Conservation (phyloP, 64 coral and sea anemone genomes). For the Montipora efflorescens region DNA sequence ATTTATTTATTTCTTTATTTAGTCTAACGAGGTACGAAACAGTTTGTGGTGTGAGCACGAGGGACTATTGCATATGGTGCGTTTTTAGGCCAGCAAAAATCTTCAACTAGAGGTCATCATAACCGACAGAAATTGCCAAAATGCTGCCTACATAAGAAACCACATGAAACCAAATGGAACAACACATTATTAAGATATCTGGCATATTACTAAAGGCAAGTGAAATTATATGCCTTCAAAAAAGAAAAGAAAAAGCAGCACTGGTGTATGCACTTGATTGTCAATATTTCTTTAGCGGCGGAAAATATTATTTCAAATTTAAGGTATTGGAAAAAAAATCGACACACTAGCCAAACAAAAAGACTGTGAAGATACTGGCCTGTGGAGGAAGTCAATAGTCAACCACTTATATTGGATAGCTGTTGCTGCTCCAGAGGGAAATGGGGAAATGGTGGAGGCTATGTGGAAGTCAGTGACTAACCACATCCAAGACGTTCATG, state of each 20-base stretch:
- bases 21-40: constrained; percentile 40
- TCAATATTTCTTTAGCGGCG: not conserved
- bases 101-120: constrained; percentile 1
- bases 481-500: constrained; percentile 60
- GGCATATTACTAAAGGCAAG: too few species aligned
- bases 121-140: constrained; percentile 22
- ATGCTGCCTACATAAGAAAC: not conserved
- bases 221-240: too few species aligned
- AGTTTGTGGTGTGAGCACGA: constrained; percentile 38
- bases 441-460: constrained; percentile 61
- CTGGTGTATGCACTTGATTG: not conserved
- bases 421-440: constrained; percentile 39
- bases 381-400: not conserved
- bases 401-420: constrained; percentile 68
- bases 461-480: constrained; percentile 54
- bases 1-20: not conserved
- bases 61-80: not conserved
- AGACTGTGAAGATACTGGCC: constrained; percentile 33
- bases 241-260: not conserved
- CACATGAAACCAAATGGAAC: not conserved
- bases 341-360: constrained; percentile 2
- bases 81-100: not conserved
- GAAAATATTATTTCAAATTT: not conserved
- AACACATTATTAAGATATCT: not conserved
- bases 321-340: constrained; percentile 19